Base-by-base conservation (phyloP, 2,113 vertebrate species). In the Cynocephalus volans region DNA sequence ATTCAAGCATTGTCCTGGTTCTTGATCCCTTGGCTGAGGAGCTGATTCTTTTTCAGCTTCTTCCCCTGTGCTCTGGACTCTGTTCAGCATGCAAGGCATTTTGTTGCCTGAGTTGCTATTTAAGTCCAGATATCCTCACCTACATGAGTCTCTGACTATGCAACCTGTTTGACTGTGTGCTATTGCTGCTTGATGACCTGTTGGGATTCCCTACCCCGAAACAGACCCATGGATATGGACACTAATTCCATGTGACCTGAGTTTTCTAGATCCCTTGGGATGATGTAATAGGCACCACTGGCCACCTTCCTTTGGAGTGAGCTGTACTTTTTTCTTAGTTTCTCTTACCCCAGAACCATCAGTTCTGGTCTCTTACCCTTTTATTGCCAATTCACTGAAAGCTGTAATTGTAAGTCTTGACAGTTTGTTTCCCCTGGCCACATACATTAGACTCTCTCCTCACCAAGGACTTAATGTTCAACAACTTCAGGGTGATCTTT, bases 401-500 rank as follows among this genome's bases (percentile, higher is more conserved):
- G 50, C 73, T 73, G 4, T 21, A 64, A 67, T 52, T 52, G 58
- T 94, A n/a, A 52, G 54, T 86, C n/a, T 81, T 54, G 31, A 89
- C 0, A 8, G 60, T 73, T 83, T 8, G 18, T 75, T 83, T 95
- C 60, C 72, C 41, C 12, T 36, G 28, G 36, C 67, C 24, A 10
- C 3, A 10, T n/a, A 6, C 1, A 18, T 33, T 90, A 50, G 33
- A 50, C 21, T 77, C 18, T 1, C 41, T 73, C 41, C 52, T 84
- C 33, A 48, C 52, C 28, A 45, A 65, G 33, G 58, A 88, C 62
- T 79, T 31, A 89, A 80, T 36, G 19, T 41, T 95, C 56, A 60
- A 21, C n/a, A 26, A 90, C 86, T 88, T 75, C 23, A 70, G 69
- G 73, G 50, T 52, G 24, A 86, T 92, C 79, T 92, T 83, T 96